phyloP scores from a whole-genome alignment of 2,797 vertebrate species.

The Mycteria americana region DNA sequence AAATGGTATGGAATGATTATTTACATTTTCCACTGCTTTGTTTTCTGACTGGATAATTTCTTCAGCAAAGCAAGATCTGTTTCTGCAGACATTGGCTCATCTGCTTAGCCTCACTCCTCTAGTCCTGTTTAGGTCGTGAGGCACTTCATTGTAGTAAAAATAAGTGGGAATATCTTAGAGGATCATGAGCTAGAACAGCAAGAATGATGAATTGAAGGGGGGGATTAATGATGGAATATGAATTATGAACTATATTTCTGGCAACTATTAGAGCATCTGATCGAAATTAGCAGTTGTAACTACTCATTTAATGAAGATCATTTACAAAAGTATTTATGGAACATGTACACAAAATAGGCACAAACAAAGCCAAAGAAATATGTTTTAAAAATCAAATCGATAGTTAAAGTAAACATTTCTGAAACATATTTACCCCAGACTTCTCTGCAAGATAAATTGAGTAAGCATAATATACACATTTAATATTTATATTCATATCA shows the following conservation, averaged over 20 bases:
- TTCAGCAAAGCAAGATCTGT: not conserved
- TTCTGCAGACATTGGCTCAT: not conserved
- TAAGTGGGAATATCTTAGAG: not conserved
- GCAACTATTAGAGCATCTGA: slow-evolving; percentile 11
- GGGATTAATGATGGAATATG: not conserved
- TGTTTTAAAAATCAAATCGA: not conserved
- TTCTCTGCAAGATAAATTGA: slow-evolving; percentile 19
- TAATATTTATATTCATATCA: slow-evolving; percentile 7
- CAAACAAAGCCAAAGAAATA: slow-evolving; percentile 13
- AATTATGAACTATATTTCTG: not conserved
- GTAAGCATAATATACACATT: not conserved
- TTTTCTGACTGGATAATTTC: slow-evolving; percentile 5
- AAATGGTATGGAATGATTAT: not conserved
- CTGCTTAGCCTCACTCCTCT: not conserved
- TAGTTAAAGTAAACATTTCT: slow-evolving; percentile 10
- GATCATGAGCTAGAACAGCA: not conserved
- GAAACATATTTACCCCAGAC: slow-evolving; percentile 9
- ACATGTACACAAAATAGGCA: not conserved
- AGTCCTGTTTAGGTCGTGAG: not conserved
- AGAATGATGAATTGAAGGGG: not conserved
- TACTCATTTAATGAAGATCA: slow-evolving; percentile 1
- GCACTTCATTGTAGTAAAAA: not conserved
- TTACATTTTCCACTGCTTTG: slow-evolving; percentile 13
- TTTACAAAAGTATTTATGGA: slow-evolving; percentile 13
- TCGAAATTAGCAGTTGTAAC: slow-evolving; percentile 36